These are phyloP conservation scores for Alsophila aescularia DNA, from an alignment of 2,888 invertebrate genomes.

Conservation along the genomic window DNA sequence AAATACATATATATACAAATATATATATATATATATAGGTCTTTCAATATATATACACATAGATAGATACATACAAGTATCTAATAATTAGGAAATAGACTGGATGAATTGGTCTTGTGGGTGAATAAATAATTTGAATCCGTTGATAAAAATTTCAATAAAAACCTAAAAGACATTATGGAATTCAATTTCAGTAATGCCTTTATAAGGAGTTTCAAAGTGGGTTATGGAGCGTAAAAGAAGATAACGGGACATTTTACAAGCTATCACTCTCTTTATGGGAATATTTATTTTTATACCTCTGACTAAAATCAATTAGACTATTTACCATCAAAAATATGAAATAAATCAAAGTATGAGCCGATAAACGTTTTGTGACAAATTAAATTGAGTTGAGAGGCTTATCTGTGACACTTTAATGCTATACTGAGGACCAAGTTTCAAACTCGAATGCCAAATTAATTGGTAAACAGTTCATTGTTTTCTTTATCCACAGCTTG, in stretches of 20 bases:
- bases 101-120: not conserved
- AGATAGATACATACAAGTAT: too few species aligned
- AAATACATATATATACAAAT: too few species aligned
- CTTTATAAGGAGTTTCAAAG: conserved; percentile 3
- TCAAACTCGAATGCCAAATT: conserved; percentile 31
- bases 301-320: not conserved
- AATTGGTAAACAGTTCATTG: conserved; percentile 40
- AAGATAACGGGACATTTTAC: not conserved
- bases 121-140: not conserved
- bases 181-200: not conserved
- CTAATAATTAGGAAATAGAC: too few species aligned
- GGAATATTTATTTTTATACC: not conserved
- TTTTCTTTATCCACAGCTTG: conserved; percentile 49
- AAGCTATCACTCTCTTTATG: not conserved
- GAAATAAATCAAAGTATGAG: conserved; percentile 31
- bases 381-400: conserved; percentile 7
- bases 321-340: not conserved
- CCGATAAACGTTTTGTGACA: not conserved
- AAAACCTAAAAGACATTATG: not conserved
- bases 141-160: not conserved
- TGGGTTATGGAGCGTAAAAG: not conserved
- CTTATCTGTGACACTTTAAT: conserved; percentile 36
- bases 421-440: conserved; percentile 12
- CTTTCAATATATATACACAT: too few species aligned
- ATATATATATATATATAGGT: too few species aligned